Conservation (phyloP, 1,140 invertebrate genomes). For the Drosophila subobscura region DNA sequence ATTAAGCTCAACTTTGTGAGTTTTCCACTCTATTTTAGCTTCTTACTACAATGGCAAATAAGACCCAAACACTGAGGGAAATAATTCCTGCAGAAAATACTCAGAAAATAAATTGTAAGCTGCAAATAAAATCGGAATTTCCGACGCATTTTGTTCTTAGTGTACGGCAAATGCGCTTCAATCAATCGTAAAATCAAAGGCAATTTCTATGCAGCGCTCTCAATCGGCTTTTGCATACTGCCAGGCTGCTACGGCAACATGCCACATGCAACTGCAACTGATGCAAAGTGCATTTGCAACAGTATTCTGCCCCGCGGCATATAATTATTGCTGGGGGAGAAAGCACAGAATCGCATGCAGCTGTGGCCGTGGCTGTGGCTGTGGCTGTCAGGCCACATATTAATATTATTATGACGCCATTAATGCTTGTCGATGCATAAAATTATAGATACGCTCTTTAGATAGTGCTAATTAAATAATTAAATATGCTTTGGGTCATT, state of each 20-base stretch:
- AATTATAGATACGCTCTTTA: slow-evolving; percentile 78
- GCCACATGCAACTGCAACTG: slow-evolving; percentile 1
- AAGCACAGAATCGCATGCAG: slow-evolving; percentile 26
- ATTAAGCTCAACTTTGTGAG: too few species aligned
- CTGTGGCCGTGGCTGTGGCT: slow-evolving; percentile 29
- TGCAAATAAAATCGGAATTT: too few species aligned
- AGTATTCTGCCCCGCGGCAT: slow-evolving; percentile 9
- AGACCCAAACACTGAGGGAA: too few species aligned
- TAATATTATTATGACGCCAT: slow-evolving; percentile 72
- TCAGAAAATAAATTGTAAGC: too few species aligned
- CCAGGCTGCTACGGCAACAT: slow-evolving; percentile 21
- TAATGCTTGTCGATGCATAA: slow-evolving; percentile 77
- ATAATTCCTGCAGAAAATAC: too few species aligned
- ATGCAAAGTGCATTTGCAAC: slow-evolving; percentile 8
- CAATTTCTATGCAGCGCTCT: slow-evolving; percentile 43
- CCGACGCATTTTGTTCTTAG: neutral
- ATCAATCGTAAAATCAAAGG: slow-evolving; percentile 49
- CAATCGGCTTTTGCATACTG: slow-evolving; percentile 34
- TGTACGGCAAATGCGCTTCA: slow-evolving; percentile 24
- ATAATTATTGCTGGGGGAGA: slow-evolving; percentile 53
- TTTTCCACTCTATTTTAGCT: too few species aligned
- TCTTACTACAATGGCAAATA: too few species aligned
- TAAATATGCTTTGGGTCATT: slow-evolving; percentile 78
- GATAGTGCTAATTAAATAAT: slow-evolving; percentile 81
- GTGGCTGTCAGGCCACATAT: slow-evolving; percentile 57